phyloP scores from a whole-genome alignment of 1,140 invertebrate species.

The Drosophila nigrodunni region DNA sequence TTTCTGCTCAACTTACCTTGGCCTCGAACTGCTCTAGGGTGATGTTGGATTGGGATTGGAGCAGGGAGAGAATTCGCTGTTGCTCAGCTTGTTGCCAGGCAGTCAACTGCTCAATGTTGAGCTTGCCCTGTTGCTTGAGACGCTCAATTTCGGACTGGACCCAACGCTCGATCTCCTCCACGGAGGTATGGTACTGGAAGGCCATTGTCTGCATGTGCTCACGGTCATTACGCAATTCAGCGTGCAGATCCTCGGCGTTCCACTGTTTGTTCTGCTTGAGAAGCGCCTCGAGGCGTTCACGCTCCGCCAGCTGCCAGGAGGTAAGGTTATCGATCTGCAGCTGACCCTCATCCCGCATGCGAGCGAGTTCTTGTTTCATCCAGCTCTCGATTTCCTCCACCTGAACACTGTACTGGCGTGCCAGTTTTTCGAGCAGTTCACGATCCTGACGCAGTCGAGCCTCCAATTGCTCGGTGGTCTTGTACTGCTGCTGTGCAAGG shows the following conservation, averaged over 20 bases:
- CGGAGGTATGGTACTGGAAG: slow-evolving; percentile 79
- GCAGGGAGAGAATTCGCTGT: slow-evolving; percentile 65
- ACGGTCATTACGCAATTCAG: slow-evolving; percentile 71
- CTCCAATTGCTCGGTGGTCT: slow-evolving; percentile 79
- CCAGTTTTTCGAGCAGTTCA: slow-evolving; percentile 68
- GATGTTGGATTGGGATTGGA: slow-evolving; percentile 72
- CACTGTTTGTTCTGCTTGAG: slow-evolving; percentile 75
- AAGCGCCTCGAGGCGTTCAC: slow-evolving; percentile 71
- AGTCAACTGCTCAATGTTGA: slow-evolving; percentile 75
- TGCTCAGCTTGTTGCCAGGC: slow-evolving; percentile 77
- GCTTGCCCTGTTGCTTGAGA: slow-evolving; percentile 70
- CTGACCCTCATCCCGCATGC: slow-evolving; percentile 79
- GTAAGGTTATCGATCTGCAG: slow-evolving; percentile 80
- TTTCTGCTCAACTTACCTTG: slow-evolving; percentile 46
- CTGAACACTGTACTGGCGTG: slow-evolving; percentile 75
- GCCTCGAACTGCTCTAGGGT: slow-evolving; percentile 74
- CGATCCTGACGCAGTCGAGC: slow-evolving; percentile 74
- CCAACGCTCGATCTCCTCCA: slow-evolving; percentile 81
- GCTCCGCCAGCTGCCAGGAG: slow-evolving; percentile 76
- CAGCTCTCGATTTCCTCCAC: slow-evolving; percentile 79
- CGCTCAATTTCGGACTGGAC: slow-evolving; percentile 71
- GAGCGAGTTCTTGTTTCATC: slow-evolving; percentile 80
- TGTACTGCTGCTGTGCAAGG: slow-evolving; percentile 77
- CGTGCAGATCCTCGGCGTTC: slow-evolving; percentile 73
- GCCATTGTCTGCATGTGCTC: slow-evolving; percentile 83